phyloP scores from a whole-genome alignment of 2,113 vertebrate species.

The Dromiciops gliroides region DNA sequence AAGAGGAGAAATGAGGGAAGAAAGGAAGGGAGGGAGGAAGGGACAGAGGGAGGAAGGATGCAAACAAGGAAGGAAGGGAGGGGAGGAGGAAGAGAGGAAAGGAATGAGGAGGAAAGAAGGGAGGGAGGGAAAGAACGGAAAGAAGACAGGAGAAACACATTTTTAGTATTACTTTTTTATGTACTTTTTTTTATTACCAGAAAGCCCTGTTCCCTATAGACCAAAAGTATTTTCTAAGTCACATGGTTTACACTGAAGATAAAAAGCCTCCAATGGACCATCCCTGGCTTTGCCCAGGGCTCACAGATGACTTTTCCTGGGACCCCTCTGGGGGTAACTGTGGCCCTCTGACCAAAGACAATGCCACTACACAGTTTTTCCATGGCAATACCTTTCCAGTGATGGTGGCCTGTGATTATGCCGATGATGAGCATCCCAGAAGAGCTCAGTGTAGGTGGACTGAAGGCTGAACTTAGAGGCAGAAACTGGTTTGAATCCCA shows the following conservation, averaged over 20 bases:
- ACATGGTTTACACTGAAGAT: background rate
- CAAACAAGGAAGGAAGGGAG: background rate
- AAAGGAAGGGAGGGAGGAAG: background rate
- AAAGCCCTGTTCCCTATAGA: background rate
- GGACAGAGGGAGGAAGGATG: background rate
- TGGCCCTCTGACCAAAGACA: background rate
- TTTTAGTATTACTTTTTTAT: background rate
- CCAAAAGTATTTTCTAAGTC: background rate
- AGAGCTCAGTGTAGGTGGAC: background rate
- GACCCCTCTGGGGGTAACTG: background rate
- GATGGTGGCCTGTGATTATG: background rate
- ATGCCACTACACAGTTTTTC: too few species aligned
- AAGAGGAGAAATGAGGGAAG: accelerated
- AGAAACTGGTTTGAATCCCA: background rate
- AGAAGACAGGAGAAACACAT: background rate
- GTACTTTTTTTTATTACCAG: background rate
- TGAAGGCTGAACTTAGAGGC: background rate
- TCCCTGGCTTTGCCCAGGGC: background rate
- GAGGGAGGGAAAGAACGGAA: too few species aligned
- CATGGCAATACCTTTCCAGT: background rate
- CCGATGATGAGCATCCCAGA: background rate
- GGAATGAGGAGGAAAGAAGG: accelerated
- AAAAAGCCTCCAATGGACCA: background rate
- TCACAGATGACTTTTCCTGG: background rate
- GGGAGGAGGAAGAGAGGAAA: too few species aligned